Evolutionary conservation across 2,888 invertebrate genomes (phyloP), one percentile per base, ranked within the genome.

Genomic region (Danaus chrysippus): DNA sequence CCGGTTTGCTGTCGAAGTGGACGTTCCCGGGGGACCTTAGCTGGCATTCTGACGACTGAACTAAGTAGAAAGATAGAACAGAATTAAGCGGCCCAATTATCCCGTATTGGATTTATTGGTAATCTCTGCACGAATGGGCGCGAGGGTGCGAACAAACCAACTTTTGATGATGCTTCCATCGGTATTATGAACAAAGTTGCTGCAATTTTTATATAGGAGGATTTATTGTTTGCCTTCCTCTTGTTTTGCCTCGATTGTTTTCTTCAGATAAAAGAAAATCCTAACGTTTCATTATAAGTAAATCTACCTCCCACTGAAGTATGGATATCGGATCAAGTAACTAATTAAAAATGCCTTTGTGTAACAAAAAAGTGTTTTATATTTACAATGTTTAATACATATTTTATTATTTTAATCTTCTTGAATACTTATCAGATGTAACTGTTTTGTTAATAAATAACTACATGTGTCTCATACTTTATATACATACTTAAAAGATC

Each of bases 51-150:
- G 89, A 90, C 89, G 89, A 90, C 90, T 90, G 89, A 88, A 90
- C 88, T 89, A 90, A 91, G 91, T 90, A 91, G 90, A 90, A 89
- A 91, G 91, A 91, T 91, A 90, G 91, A 87, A 90, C 86, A 89
- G 89, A 91, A 90, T 91, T 91, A 91, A 91, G 91, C 90, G 87
- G 87, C 87, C 89, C 91, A 91, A 91, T 91, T 91, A 91, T 91
- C 91, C 90, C 91, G 90, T 90, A 91, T 91, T 91, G 90, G 91
- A 91, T 91, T 91, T 91, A 91, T 91, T 91, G 91, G 91, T 91
- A 91, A 91, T 91, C 91, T 90, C 85, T 88, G 90, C 91, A 91
- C 91, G 91, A 89, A 89, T 87, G 84, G 86, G 87, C 88, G 88
- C 86, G 88, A 89, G 91, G 91, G 91, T 90, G 91, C 87, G 89